Evolutionary conservation across 1,140 invertebrate genomes (phyloP), one percentile per base, ranked within the genome.

Genomic region (Homarus americanus): DNA sequence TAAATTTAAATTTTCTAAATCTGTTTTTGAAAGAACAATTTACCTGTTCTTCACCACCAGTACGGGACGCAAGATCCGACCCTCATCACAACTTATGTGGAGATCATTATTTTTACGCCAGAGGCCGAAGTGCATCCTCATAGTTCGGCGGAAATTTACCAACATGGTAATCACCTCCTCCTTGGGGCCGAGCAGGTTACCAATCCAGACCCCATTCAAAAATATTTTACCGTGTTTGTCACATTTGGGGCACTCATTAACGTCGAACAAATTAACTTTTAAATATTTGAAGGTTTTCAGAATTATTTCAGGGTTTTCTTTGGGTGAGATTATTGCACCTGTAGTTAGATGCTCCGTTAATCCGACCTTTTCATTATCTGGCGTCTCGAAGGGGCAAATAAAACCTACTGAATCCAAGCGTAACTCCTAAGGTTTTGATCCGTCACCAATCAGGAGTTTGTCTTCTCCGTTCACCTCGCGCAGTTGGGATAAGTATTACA

Each of bases 401-500:
- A 72, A 85, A 4, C 82, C 82, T 4, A 73, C 5, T 1, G 53
- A n/a, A 44, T 66, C 73, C 1, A 41, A 12, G 82, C 73, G 82
- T 20, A 41, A 41, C 0, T 75, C 24, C 10, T 85, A 36, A 24
- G 66, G 20, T 17, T 44, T n/a, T 0, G n/a, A 12, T 0, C 66
- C 82, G n/a, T 15, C 10, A 0, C 82, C 82, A 0, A 69, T 12
- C 28, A 73, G 12, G 32, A 44, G n/a, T n/a, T 85, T 85, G 28
- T 73, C 69, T 17, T 73, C 66, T 0, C 63, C 63, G 69, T 85
- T 72, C 9, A 85, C 82, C 15, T 24, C 41, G 28, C 82, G 82
- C 15, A 85, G 17, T 32, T 85, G 82, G 3, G 82, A 75, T 24
- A 85, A 24, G 58, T 72, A 85, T 34, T 85, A 66, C 82, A 85